Percentiles rank a stretch among this genome's conserved stretches.
These are phyloP conservation scores for Thaumatotibia leucotreta DNA, from an alignment of 1,140 invertebrate species.

Conservation along the genomic window DNA sequence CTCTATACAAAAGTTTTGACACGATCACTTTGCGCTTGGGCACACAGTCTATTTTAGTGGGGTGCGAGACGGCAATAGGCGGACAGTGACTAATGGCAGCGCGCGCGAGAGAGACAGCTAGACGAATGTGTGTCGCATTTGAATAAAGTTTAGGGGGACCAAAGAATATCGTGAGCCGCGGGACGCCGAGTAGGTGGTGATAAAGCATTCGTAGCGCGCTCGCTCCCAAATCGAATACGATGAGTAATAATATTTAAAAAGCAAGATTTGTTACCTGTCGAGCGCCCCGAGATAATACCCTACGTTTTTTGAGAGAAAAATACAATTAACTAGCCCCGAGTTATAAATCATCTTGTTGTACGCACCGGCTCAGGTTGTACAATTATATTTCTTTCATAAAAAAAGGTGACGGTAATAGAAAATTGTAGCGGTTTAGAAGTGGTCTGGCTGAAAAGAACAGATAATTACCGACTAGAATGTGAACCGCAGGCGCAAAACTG, in stretches of 20 bases:
- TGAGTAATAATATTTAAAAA: conserved; percentile 76
- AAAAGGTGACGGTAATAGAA: conserved; percentile 49
- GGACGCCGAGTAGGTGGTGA: conserved; percentile 73
- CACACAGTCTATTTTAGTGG: conserved; percentile 75
- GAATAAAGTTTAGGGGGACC: conserved; percentile 73
- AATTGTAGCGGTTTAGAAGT: conserved; percentile 39
- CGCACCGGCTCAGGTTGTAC: conserved; percentile 55
- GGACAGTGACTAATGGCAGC: conserved; percentile 37
- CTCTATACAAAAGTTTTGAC: conserved; percentile 74
- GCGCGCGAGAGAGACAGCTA: conserved; percentile 56
- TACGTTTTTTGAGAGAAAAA: conserved; percentile 62
- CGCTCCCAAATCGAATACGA: conserved; percentile 73
- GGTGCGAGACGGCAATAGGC: conserved; percentile 58
- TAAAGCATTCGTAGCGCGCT: conserved; percentile 68
- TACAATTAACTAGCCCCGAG: conserved; percentile 63
- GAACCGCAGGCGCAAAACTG: conserved; percentile 20
- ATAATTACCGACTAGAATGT: conserved; percentile 39
- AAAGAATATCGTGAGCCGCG: conserved; percentile 60
- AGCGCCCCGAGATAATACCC: conserved; percentile 60
- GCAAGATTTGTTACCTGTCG: conserved; percentile 74
- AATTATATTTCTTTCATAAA: conserved; percentile 49
- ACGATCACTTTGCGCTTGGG: conserved; percentile 73
- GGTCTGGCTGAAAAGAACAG: conserved; percentile 31
- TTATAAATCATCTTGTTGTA: conserved; percentile 62
- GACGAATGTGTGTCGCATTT: conserved; percentile 63